A percentile compares a stretch with the other conserved stretches of the same genome.
These are phyloP conservation scores for Pseudomyrmex pallidus DNA, from an alignment of 1,140 invertebrate genomes.

Conservation along the genomic window DNA sequence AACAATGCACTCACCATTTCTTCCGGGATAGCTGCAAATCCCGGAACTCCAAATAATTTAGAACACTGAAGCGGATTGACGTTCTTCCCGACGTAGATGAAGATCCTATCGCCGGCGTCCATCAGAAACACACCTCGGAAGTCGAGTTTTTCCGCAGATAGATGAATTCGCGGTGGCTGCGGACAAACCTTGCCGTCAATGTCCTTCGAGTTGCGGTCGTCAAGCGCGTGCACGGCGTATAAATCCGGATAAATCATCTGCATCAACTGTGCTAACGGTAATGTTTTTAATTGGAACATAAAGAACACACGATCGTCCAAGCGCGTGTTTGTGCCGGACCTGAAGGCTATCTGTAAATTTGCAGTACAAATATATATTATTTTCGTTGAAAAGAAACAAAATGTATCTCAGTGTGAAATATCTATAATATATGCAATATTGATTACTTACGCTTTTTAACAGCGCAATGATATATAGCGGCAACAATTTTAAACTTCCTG, in stretches of 20 bases:
- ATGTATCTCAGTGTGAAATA: not conserved
- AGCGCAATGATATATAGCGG: conserved; percentile 96
- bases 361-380: not conserved
- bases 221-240: conserved; percentile 94
- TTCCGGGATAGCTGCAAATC: conserved; percentile 88
- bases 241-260: conserved; percentile 96
- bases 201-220: conserved; percentile 87
- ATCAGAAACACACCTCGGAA: conserved; percentile 96
- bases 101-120: conserved; percentile 94
- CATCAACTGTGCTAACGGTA: conserved; percentile 93
- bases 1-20: conserved; percentile 86
- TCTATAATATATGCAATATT: not conserved
- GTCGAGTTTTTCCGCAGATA: conserved; percentile 91
- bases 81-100: conserved; percentile 94
- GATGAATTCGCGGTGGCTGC: conserved; percentile 88
- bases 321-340: conserved; percentile 93
- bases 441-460: conserved; percentile 93
- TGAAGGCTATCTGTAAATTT: conserved; percentile 91
- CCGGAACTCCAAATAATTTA: conserved; percentile 89
- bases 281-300: conserved; percentile 97
- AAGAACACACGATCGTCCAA: conserved; percentile 97
- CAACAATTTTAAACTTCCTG: conserved; percentile 91
- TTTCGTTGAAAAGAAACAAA: not conserved
- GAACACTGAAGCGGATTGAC: conserved; percentile 91
- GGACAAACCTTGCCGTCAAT: conserved; percentile 86